A percentile compares a stretch with the other conserved stretches of the same genome.
Evolutionary conservation across 2,113 vertebrate genomes (phyloP).

Genomic region (Aepyceros melampus): DNA sequence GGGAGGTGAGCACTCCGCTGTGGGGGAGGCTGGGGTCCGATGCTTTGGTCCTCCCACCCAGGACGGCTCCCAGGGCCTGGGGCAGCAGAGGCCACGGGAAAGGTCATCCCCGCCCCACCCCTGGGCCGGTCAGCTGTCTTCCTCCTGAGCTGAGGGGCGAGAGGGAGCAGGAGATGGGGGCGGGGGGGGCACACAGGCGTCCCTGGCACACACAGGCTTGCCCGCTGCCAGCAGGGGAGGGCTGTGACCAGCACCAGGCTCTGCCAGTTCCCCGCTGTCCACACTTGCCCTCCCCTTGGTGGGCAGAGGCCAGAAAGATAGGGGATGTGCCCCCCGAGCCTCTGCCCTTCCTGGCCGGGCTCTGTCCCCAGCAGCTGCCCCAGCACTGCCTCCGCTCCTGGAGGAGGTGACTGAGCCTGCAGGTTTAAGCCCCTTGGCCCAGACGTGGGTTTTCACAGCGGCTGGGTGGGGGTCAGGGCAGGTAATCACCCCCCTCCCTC

Average conservation of each 20-base stretch:
- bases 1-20: background rate
- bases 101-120: fast-evolving
- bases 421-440: fast-evolving
- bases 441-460: fast-evolving
- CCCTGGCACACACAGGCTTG: background rate
- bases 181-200: fast-evolving
- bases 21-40: fast-evolving
- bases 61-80: background rate
- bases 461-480: fast-evolving
- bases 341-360: background rate
- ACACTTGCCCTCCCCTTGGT: fast-evolving
- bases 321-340: background rate
- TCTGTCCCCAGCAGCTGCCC: background rate
- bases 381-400: fast-evolving
- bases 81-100: fast-evolving
- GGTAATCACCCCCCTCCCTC: fast-evolving
- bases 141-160: fast-evolving
- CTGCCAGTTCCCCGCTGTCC: background rate
- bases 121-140: background rate
- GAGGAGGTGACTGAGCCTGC: no score
- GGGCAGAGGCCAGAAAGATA: fast-evolving
- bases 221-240: no score
- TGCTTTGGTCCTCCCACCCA: fast-evolving
- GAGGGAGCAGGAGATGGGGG: background rate
- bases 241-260: background rate